phyloP scores from a whole-genome alignment of 2,888 invertebrate species.

The Priocnemis perturbator region DNA sequence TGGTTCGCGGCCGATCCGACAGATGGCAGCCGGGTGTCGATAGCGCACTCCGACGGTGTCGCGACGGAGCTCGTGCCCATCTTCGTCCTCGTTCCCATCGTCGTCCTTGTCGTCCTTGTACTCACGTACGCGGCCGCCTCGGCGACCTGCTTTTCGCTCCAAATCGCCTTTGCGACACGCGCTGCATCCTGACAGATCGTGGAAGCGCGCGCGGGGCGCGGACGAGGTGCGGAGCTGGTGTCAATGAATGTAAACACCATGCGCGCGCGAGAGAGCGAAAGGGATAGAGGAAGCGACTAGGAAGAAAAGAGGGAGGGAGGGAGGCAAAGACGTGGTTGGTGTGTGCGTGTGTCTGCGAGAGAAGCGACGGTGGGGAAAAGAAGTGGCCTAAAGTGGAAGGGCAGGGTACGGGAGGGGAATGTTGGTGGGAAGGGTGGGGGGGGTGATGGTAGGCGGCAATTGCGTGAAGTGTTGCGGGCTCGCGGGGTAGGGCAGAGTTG shows the following conservation, averaged over 20 bases:
- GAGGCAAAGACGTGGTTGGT: not conserved
- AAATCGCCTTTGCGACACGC: too few species aligned
- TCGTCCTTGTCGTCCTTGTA: slow-evolving; percentile 22
- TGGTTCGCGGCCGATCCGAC: not conserved
- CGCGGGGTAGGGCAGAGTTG: slow-evolving; percentile 22
- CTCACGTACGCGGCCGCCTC: not conserved
- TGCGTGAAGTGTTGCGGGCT: slow-evolving; percentile 3
- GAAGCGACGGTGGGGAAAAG: slow-evolving; percentile 1
- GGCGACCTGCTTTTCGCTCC: too few species aligned
- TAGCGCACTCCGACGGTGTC: slow-evolving; percentile 23
- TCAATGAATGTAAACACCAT: slow-evolving; percentile 31
- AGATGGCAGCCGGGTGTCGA: slow-evolving; percentile 22
- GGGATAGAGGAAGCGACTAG: slow-evolving; percentile 13
- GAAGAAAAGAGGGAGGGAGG: slow-evolving; percentile 11
- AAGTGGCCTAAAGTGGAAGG: too few species aligned
- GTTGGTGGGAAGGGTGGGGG: slow-evolving; percentile 12
- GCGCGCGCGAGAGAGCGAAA: slow-evolving; percentile 17
- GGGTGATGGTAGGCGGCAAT: slow-evolving; percentile 16
- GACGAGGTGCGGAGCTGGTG: slow-evolving; percentile 8
- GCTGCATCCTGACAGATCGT: too few species aligned
- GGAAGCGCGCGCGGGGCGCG: not conserved
- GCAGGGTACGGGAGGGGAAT: too few species aligned
- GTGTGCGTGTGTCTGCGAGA: not conserved
- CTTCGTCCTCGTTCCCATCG: slow-evolving; percentile 15
- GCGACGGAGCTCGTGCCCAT: not conserved